Evolutionary conservation across 2,797 vertebrate genomes (phyloP).

Genomic region (Poecilia picta): DNA sequence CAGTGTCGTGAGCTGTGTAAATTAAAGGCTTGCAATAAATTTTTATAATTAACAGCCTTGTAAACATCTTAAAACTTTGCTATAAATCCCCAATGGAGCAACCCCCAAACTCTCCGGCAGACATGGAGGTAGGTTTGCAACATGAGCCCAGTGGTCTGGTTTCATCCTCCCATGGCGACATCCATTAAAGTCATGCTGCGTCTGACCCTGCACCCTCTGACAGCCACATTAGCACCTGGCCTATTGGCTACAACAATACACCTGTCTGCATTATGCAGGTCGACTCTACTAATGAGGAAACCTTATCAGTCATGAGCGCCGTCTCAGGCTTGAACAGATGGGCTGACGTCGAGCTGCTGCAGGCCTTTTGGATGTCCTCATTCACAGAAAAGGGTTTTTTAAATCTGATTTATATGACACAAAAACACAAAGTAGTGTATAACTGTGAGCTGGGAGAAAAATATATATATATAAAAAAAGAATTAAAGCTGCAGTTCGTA

Average conservation of each 20-base stretch:
- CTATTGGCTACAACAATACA: conserved; percentile 78
- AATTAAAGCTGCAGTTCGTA: no score
- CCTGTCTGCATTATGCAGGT: conserved; percentile 79
- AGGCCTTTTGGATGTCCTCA: background rate
- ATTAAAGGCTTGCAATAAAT: background rate
- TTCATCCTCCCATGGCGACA: conserved; percentile 80
- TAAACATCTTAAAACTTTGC: conserved; percentile 23
- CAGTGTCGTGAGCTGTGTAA: background rate
- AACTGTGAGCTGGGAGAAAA: background rate
- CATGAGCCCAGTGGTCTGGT: conserved; percentile 65
- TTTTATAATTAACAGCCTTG: background rate
- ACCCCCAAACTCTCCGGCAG: conserved; percentile 24
- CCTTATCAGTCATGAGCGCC: conserved; percentile 45
- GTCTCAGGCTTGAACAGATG: conserved; percentile 18
- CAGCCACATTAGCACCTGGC: conserved; percentile 82
- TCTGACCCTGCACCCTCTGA: conserved; percentile 68
- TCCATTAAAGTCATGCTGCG: conserved; percentile 82
- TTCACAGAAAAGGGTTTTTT: background rate
- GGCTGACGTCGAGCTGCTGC: background rate
- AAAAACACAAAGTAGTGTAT: conserved; percentile 4
- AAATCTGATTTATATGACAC: background rate
- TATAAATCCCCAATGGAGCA: conserved; percentile 9
- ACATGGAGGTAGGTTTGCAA: conserved; percentile 49
- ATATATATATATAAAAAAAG: background rate
- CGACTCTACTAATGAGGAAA: conserved; percentile 78